phyloP scores from a whole-genome alignment of 2,888 invertebrate genomes.

The Cylindroiulus punctatus region DNA sequence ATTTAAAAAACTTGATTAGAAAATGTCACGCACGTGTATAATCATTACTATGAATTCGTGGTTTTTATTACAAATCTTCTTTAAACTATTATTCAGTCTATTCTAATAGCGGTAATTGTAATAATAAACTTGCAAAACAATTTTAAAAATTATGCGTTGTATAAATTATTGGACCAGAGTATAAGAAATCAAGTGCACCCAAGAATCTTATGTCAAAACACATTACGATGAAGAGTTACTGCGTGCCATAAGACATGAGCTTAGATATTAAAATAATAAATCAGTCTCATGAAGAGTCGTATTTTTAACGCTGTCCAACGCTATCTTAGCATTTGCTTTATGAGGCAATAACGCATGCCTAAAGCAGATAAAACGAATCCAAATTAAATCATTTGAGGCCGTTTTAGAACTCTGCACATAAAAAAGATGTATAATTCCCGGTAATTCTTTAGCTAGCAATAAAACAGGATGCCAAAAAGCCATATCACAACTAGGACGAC shows the following conservation, averaged over 20 bases:
- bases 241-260: background rate
- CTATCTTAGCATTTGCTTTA: constrained; percentile 34
- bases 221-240: constrained; percentile 12
- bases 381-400: constrained; percentile 13
- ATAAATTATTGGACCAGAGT: background rate
- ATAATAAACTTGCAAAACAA: background rate
- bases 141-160: background rate
- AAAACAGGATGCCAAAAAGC: background rate
- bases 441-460: background rate
- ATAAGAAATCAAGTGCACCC: constrained; percentile 14
- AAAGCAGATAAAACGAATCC: background rate
- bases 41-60: too few species aligned
- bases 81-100: too few species aligned
- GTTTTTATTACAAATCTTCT: too few species aligned
- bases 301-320: constrained; percentile 29
- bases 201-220: background rate
- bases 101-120: too few species aligned
- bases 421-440: constrained; percentile 10
- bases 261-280: constrained; percentile 42
- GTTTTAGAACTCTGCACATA: background rate
- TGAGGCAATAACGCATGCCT: constrained; percentile 9
- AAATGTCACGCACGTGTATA: too few species aligned
- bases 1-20: too few species aligned
- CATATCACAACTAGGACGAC: background rate
- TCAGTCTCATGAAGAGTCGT: constrained; percentile 10